A percentile compares a stretch with the other conserved stretches of the same genome.
phyloP scores from a whole-genome alignment of 2,113 vertebrate species.

The Mobula birostris region DNA sequence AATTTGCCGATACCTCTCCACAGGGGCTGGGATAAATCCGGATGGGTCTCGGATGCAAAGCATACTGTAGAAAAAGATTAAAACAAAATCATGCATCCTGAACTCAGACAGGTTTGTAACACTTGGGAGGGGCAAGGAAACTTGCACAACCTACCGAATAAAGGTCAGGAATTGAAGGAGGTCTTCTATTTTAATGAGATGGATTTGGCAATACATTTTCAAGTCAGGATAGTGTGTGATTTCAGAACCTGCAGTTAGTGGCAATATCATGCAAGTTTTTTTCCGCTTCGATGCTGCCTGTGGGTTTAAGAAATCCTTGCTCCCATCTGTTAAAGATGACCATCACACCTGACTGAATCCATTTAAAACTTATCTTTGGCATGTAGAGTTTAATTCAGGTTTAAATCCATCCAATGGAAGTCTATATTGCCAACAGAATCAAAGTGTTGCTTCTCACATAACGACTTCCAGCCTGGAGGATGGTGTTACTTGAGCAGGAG shows the following conservation, averaged over 20 bases:
- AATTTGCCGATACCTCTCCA: conserved; percentile 87
- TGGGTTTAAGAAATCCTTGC: no score
- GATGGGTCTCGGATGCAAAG: conserved; percentile 75
- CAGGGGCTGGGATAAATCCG: conserved; percentile 80
- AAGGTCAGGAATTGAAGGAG: not conserved
- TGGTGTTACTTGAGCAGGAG: not conserved
- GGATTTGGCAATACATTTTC: no score
- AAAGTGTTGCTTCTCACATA: not conserved
- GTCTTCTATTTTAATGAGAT: not conserved
- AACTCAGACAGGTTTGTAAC: not conserved
- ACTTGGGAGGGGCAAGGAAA: not conserved
- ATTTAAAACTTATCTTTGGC: not conserved
- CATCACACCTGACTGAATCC: not conserved
- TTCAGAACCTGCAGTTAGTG: no score
- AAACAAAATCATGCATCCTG: not conserved
- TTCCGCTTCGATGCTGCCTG: no score
- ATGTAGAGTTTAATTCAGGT: not conserved
- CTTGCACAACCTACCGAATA: not conserved
- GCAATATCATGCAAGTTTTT: no score
- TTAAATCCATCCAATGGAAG: not conserved
- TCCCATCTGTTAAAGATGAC: not conserved
- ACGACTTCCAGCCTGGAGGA: not conserved
- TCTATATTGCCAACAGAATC: no score
- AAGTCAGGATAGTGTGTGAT: no score
- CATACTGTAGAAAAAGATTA: conserved; percentile 50